Conservation (phyloP, 2,113 vertebrate species). For the Semnornis frantzii region DNA sequence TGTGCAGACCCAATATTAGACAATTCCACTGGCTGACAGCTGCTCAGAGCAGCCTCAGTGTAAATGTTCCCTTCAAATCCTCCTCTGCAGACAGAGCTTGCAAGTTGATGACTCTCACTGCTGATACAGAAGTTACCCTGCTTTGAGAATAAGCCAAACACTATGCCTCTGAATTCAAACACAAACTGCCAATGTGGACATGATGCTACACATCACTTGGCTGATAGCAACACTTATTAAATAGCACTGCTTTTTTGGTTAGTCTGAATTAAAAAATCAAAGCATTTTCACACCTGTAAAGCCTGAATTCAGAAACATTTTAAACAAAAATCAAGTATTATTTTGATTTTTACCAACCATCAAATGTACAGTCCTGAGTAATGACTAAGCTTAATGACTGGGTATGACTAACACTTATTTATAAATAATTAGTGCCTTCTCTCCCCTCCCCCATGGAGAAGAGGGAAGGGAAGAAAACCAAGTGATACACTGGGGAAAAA, state of each 20-base stretch:
- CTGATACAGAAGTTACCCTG: neutral
- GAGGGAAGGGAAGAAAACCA: slow-evolving; percentile 18
- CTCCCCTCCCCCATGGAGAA: neutral
- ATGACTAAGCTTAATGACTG: slow-evolving; percentile 63
- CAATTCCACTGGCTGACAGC: neutral
- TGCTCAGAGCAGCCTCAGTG: neutral
- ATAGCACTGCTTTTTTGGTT: neutral
- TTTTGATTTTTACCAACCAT: slow-evolving; percentile 57
- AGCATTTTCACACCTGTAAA: slow-evolving; percentile 43
- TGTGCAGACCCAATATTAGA: accelerated
- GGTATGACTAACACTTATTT: slow-evolving; percentile 60
- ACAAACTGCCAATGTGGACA: neutral
- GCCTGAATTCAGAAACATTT: neutral
- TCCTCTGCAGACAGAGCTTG: neutral
- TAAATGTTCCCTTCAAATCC: neutral
- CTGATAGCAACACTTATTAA: slow-evolving; percentile 9
- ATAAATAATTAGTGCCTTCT: slow-evolving; percentile 64
- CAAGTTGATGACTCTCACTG: neutral
- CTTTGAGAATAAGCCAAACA: neutral
- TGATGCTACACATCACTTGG: neutral
- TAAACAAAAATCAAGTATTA: slow-evolving; percentile 1
- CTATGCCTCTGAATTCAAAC: neutral
- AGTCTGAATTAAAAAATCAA: neutral
- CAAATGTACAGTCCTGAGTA: slow-evolving; percentile 55
- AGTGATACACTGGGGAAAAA: neutral